Conservation (phyloP, 2,888 invertebrate genomes). For the Saturnia pavonia region DNA sequence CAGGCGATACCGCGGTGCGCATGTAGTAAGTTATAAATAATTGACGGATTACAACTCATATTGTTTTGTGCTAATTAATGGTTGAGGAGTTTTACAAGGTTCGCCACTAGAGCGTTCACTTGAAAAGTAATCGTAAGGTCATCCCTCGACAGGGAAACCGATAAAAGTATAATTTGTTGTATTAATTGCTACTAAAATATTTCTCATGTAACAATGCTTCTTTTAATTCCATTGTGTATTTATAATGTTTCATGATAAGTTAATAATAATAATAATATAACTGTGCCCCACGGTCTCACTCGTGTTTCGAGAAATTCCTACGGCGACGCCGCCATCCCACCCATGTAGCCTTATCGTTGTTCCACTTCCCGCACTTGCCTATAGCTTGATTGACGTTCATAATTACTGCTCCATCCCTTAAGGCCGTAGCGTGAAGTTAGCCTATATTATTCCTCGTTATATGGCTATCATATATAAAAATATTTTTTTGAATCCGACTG, state of each 20-base stretch:
- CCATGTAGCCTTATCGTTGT: no score
- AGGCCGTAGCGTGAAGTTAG: no score
- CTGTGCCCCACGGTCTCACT: no score
- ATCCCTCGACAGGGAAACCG: not conserved
- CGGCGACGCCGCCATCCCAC: no score
- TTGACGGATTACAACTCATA: not conserved
- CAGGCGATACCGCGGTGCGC: not conserved
- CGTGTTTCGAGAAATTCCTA: no score
- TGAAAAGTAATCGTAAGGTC: conserved; percentile 1
- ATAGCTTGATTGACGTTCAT: no score
- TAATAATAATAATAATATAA: not conserved
- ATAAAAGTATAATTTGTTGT: not conserved
- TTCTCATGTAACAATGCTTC: not conserved
- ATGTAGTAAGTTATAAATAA: not conserved
- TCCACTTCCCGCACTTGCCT: no score
- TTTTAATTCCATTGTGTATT: not conserved
- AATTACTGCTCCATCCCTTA: no score
- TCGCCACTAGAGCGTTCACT: not conserved
- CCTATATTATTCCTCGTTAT: no score
- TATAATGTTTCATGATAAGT: not conserved
- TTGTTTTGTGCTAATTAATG: conserved; percentile 1
- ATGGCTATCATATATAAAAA: no score
- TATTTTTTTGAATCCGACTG: no score
- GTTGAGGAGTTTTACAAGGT: not conserved
- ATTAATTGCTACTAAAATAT: not conserved